Evolutionary conservation across 2,888 invertebrate genomes (phyloP).

Genomic region (Odiellus spinosus): DNA sequence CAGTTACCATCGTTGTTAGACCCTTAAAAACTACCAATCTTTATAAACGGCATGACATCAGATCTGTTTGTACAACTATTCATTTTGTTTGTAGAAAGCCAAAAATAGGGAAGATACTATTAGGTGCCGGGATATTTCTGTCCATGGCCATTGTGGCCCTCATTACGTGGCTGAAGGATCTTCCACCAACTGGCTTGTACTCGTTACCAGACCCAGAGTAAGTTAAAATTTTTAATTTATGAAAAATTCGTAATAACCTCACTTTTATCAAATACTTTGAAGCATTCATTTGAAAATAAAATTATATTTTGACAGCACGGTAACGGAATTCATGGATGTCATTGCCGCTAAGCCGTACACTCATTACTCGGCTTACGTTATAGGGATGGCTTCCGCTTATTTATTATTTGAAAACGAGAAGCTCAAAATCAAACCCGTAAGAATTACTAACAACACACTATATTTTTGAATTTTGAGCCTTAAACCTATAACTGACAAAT

Average conservation of each 20-base stretch:
- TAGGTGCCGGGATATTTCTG: constrained; percentile 9
- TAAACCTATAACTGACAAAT: too few species aligned
- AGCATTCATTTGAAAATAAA: background rate
- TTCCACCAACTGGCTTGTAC: constrained; percentile 14
- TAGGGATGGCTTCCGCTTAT: constrained; percentile 17
- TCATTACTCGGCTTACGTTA: constrained; percentile 14
- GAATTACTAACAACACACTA: background rate
- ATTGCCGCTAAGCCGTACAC: constrained; percentile 16
- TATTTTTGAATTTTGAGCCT: too few species aligned
- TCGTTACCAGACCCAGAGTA: constrained; percentile 15
- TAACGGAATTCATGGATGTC: constrained; percentile 14
- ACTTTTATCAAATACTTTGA: too few species aligned
- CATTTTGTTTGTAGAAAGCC: constrained; percentile 6
- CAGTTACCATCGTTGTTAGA: too few species aligned
- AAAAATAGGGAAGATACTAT: constrained; percentile 11
- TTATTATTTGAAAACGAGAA: constrained; percentile 11
- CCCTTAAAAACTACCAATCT: too few species aligned
- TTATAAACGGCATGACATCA: too few species aligned
- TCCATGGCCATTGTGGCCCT: constrained; percentile 13
- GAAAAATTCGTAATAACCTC: too few species aligned
- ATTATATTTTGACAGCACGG: constrained; percentile 8
- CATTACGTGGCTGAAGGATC: constrained; percentile 12
- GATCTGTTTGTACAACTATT: background rate
- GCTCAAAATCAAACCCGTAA: constrained; percentile 9
- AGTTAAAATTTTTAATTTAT: too few species aligned